Percentiles rank a stretch among this genome's conserved stretches.
These are phyloP conservation scores for Nemopilema nomurai DNA, from an alignment of 30 jellyfish, hydroid and myxozoan species.

Conservation along the genomic window DNA sequence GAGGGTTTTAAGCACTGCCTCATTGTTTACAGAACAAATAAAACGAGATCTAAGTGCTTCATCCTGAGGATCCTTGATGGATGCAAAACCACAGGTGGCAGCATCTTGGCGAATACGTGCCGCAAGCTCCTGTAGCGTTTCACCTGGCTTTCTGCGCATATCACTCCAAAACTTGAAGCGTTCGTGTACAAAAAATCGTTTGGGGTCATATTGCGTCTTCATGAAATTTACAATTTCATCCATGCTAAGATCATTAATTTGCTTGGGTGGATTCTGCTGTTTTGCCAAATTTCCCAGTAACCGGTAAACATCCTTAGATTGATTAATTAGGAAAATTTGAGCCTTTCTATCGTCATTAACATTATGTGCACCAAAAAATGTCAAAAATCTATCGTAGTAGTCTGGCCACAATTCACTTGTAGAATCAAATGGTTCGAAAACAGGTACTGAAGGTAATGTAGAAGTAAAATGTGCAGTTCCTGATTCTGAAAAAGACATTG, in stretches of 20 bases:
- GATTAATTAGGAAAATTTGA: slow-evolving; percentile 47
- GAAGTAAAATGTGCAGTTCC: not conserved
- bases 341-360: slow-evolving; percentile 28
- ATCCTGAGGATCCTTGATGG: slow-evolving; percentile 57
- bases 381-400: slow-evolving; percentile 19
- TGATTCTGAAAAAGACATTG: slow-evolving; percentile 13
- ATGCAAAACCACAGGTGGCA: slow-evolving; percentile 49
- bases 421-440: slow-evolving; percentile 22
- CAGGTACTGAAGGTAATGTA: slow-evolving; percentile 23
- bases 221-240: slow-evolving; percentile 36
- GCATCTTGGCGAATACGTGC: slow-evolving; percentile 59
- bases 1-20: slow-evolving; percentile 51
- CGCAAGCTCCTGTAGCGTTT: slow-evolving; percentile 52
- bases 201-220: slow-evolving; percentile 46
- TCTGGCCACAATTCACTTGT: slow-evolving; percentile 31
- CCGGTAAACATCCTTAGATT: slow-evolving; percentile 43
- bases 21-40: slow-evolving; percentile 38
- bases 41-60: slow-evolving; percentile 43
- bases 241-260: slow-evolving; percentile 34
- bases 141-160: slow-evolving; percentile 47
- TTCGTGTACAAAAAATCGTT: slow-evolving; percentile 31
- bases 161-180: slow-evolving; percentile 57
- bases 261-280: slow-evolving; percentile 49
- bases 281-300: slow-evolving; percentile 19
- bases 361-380: slow-evolving; percentile 39